Base-by-base conservation (phyloP, 1,140 invertebrate genomes). In the Bradysia coprophila region DNA sequence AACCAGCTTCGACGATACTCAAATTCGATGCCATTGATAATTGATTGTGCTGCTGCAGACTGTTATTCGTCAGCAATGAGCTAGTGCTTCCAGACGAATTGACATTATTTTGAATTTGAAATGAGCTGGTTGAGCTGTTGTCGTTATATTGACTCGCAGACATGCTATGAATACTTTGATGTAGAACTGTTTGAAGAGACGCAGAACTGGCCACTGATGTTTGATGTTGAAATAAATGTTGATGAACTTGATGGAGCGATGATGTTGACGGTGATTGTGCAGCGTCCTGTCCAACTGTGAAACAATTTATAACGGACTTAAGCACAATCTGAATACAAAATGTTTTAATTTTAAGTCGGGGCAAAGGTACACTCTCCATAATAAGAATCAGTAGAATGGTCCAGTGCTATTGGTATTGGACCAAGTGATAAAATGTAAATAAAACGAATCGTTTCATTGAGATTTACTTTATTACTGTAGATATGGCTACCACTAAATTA, bases 151-250 rank as follows among this genome's bases (percentile, higher is more conserved):
- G 18, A 20, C 16, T 4, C 32, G 13, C 18, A 31, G n/a, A 31
- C 28, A 31, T 31, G 6, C 18, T 16, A 16, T 36, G 33, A 36
- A 16, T 5, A 36, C 13, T 28, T 28, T 28, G 49, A 40, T 53
- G 52, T n/a, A 59, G 40, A 4, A 51, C 53, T 4, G 52, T 59
- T 47, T 60, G 56, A 46, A 50, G 49, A 16, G 57, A 59, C 8
- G 51, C 43, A 5, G 48, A 49, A 43, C 57, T 59, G 43, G 50
- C 56, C 2, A 53, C 51, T 31, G 55, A 60, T 38, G 50, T 51
- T 47, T 59, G 56, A 1, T 55, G 58, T 20, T 60, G 52, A 21
- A 55, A 42, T 49, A 56, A 51, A 43, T 53, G 52, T 37, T 54
- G 51, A 39, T 45, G 56, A 8, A 47, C 43, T 43, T 51, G 40